Conservation (phyloP, 2,797 vertebrate species). For the Toxotes lorentzi region DNA sequence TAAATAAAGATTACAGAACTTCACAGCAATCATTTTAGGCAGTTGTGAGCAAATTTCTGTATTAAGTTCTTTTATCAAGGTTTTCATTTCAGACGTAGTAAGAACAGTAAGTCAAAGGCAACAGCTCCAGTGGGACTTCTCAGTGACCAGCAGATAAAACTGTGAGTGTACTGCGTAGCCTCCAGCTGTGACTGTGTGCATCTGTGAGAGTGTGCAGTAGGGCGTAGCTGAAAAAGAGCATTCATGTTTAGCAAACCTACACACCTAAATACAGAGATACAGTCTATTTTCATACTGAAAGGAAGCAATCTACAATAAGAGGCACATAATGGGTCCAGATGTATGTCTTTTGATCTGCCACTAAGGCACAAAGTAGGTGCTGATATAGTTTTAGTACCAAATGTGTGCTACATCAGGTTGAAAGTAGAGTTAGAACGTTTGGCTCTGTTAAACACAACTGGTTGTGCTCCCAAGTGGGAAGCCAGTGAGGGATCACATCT, state of each 20-base stretch:
- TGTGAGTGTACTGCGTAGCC: conserved; percentile 40
- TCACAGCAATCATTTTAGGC: background rate
- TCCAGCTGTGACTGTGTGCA: conserved; percentile 56
- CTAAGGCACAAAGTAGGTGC: background rate
- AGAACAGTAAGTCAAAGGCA: conserved; percentile 35
- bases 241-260: conserved; percentile 28
- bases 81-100: conserved; percentile 40
- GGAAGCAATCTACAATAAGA: background rate
- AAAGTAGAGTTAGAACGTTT: conserved; percentile 8
- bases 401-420: conserved; percentile 2
- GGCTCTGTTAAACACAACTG: background rate
- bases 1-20: background rate
- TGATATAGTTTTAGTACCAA: conserved; percentile 1
- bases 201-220: conserved; percentile 31
- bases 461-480: background rate
- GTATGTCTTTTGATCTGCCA: background rate
- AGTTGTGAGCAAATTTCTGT: background rate
- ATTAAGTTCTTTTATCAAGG: conserved; percentile 26
- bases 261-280: conserved; percentile 29
- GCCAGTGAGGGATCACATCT: background rate
- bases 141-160: conserved; percentile 59
- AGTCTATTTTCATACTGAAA: conserved; percentile 12
- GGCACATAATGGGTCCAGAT: background rate
- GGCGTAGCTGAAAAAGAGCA: conserved; percentile 32
- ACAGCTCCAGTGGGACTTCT: conserved; percentile 36